These are phyloP conservation scores for Siphlonurus alternatus DNA, from an alignment of 2,888 invertebrate genomes.

Conservation along the genomic window DNA sequence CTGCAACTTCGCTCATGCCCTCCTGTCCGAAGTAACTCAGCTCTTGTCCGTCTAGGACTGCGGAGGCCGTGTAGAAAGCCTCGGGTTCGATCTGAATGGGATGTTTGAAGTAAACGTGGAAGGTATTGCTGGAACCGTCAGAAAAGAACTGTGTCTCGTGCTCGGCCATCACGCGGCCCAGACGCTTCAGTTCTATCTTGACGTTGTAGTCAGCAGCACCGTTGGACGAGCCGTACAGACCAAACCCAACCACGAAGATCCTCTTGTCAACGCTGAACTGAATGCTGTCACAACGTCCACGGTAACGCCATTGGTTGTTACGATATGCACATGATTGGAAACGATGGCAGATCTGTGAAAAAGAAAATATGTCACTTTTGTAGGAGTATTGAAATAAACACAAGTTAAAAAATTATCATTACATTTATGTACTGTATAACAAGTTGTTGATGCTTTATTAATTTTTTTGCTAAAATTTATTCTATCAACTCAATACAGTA, in stretches of 20 bases:
- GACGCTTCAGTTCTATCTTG: constrained; percentile 80
- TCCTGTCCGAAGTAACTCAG: constrained; percentile 95
- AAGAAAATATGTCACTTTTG: constrained; percentile 12
- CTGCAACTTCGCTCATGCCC: constrained; percentile 84
- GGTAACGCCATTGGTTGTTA: constrained; percentile 93
- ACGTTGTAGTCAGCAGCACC: constrained; percentile 91
- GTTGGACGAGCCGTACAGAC: constrained; percentile 88
- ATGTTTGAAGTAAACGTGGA: constrained; percentile 69
- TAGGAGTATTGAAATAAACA: constrained; percentile 5
- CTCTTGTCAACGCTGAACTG: constrained; percentile 92
- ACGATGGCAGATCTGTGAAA: constrained; percentile 69
- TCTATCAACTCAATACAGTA: no score
- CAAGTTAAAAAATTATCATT: no score
- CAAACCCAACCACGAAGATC: constrained; percentile 91
- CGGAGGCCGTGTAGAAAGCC: constrained; percentile 89
- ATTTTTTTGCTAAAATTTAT: no score
- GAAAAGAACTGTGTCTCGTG: constrained; percentile 89
- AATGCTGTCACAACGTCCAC: constrained; percentile 91
- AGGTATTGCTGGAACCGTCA: constrained; percentile 91
- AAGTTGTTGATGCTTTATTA: no score
- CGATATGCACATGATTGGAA: constrained; percentile 94
- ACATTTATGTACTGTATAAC: no score
- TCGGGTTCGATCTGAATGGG: constrained; percentile 81
- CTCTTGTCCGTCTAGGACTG: constrained; percentile 82
- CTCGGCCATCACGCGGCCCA: constrained; percentile 76